These are phyloP conservation scores for Polietes domitor DNA, from an alignment of 2,888 invertebrate genomes.

Conservation along the genomic window DNA sequence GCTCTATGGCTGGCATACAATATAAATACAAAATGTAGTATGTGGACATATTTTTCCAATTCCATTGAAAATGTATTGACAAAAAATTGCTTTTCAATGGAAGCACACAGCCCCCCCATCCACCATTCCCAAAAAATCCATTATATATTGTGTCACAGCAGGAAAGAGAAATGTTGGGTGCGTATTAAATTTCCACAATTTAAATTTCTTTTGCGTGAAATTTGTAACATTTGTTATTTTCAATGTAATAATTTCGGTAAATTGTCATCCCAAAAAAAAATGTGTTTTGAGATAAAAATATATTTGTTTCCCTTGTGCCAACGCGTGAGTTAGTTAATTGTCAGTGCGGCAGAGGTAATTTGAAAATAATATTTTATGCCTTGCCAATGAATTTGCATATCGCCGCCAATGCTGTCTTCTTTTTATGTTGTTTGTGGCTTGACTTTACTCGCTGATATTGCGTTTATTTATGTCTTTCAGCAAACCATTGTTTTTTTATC, in stretches of 20 bases:
- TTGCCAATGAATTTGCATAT: slow-evolving; percentile 20
- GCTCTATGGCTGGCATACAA: neutral
- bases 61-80: neutral
- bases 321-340: slow-evolving; percentile 49
- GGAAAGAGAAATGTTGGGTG: neutral
- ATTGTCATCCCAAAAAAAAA: neutral
- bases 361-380: slow-evolving; percentile 43
- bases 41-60: neutral
- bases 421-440: neutral
- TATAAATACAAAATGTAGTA: neutral
- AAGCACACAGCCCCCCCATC: neutral
- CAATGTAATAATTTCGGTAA: neutral
- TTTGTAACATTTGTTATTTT: neutral
- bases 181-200: neutral
- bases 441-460: neutral
- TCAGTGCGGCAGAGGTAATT: slow-evolving; percentile 59
- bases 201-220: neutral
- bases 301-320: neutral
- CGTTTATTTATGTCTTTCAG: neutral
- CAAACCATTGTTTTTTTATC: slow-evolving; percentile 12
- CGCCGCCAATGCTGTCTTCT: neutral
- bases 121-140: neutral
- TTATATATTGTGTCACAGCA: neutral
- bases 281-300: neutral
- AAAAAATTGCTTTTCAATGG: too few species aligned